phyloP scores from a whole-genome alignment of 2,888 invertebrate genomes.

The Drosophila eohydei region DNA sequence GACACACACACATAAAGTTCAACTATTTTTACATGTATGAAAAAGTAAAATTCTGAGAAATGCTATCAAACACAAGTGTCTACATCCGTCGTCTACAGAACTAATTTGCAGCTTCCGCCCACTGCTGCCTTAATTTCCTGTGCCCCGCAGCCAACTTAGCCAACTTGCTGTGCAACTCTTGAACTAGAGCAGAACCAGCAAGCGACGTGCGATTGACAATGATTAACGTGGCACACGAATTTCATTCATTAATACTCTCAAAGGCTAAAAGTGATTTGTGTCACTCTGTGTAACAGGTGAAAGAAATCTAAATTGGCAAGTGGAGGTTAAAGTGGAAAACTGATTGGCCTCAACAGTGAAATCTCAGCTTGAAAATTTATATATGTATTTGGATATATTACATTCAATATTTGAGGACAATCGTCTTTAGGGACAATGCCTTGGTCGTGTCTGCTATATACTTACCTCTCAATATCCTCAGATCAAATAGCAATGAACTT shows the following conservation, averaged over 20 bases:
- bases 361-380: not conserved
- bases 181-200: not conserved
- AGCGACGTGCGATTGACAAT: slow-evolving; percentile 22
- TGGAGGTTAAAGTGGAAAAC: not conserved
- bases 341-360: not conserved
- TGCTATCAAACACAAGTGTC: slow-evolving; percentile 6
- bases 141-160: not conserved
- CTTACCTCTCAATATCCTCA: not conserved
- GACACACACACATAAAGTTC: slow-evolving; percentile 14
- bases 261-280: slow-evolving; percentile 1
- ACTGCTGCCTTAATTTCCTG: slow-evolving; percentile 11
- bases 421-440: not conserved
- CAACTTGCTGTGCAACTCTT: not conserved
- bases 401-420: not conserved
- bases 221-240: slow-evolving; percentile 2
- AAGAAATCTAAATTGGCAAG: not conserved
- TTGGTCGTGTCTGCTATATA: not conserved
- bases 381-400: not conserved
- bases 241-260: not conserved
- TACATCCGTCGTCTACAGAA: not conserved
- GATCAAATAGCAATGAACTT: not conserved
- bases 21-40: slow-evolving; percentile 57
- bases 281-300: not conserved
- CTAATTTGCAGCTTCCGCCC: slow-evolving; percentile 30
- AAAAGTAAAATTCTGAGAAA: slow-evolving; percentile 23